Base-by-base conservation (phyloP, 2,113 vertebrate species). In the Tapirus terrestris region DNA sequence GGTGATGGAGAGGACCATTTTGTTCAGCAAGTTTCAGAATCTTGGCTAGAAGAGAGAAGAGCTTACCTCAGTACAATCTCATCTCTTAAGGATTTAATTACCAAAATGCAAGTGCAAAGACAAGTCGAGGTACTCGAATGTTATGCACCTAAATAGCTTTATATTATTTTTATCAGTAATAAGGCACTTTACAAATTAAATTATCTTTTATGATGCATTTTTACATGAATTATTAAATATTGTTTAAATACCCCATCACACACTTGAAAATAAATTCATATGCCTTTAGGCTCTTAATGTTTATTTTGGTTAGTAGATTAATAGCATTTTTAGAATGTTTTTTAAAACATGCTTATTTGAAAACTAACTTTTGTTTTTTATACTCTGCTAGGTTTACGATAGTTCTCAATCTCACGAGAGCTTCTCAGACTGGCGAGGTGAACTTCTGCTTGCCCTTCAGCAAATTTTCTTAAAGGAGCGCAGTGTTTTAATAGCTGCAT, bases 61-160 rank as follows among this genome's bases (percentile, higher is more conserved):
- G 98, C 99, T 93, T 98, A 99, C 88, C 97, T 99, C 65, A 99
- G 97, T n/a, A 99, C 98, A 4, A 98, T 99, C 88, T 98, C 99
- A 58, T 99, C 99, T 90, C 98, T 99, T 73, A 99, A 99, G 98
- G 98, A 98, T 39, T 97, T 99, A 89, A 99, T 99, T 97, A 98
- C 98, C 89, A 99, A 99, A 98, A 99, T 99, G 98, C 99, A 99
- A 98, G 97, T 98, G 60, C 98, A 98, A 7, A 98, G 98, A 92
- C 98, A 99, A 70, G 76, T 98, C 45, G 98, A 99, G 99, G 99
- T 99, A 98, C 63, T 48, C 53, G 45, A 94, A 25, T 91, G 4
- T 70, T 93, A 53, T 8, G 20, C 61, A 60, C 82, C 68, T 84
- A 72, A 73, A 45, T 63, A 58, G 36, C 60, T 96, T 84, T 61